Percentiles rank a stretch among this genome's conserved stretches.
These are phyloP conservation scores for Drosophila mojavensis DNA, from an alignment of 1,140 invertebrate genomes.

Conservation along the genomic window DNA sequence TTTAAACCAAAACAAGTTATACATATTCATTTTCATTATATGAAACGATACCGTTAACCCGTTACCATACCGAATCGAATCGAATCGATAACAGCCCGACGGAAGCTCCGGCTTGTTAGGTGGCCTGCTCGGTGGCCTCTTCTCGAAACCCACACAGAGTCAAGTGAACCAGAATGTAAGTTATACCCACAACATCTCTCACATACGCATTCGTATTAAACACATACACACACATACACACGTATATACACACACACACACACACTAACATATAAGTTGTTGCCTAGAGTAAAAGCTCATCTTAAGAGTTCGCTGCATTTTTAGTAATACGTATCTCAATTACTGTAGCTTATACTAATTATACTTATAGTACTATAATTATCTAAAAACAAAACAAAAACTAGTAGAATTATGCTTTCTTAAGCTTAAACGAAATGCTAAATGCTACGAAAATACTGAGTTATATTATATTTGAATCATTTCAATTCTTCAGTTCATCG, in stretches of 20 bases:
- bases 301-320: conserved; percentile 59
- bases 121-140: conserved; percentile 84
- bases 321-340: conserved; percentile 27
- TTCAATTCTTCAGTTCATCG: neutral
- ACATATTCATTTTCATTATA: conserved; percentile 83
- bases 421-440: conserved; percentile 26
- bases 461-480: conserved; percentile 4
- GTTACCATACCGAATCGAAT: conserved; percentile 25
- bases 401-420: conserved; percentile 24
- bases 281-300: conserved; percentile 52
- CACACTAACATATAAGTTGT: conserved; percentile 42
- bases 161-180: conserved; percentile 84
- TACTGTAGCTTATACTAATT: conserved; percentile 6
- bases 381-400: conserved; percentile 6
- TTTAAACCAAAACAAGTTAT: conserved; percentile 78
- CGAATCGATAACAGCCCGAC: conserved; percentile 74
- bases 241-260: conserved; percentile 20
- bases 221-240: conserved; percentile 20
- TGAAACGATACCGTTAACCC: conserved; percentile 58
- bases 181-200: conserved; percentile 82
- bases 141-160: conserved; percentile 84
- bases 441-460: conserved; percentile 11
- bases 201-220: conserved; percentile 40
- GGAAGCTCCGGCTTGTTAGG: conserved; percentile 83
- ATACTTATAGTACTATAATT: conserved; percentile 7